A percentile compares a stretch with the other conserved stretches of the same genome.
These are phyloP conservation scores for Slavum lentiscoides DNA, from an alignment of 2,888 invertebrate species.

Conservation along the genomic window DNA sequence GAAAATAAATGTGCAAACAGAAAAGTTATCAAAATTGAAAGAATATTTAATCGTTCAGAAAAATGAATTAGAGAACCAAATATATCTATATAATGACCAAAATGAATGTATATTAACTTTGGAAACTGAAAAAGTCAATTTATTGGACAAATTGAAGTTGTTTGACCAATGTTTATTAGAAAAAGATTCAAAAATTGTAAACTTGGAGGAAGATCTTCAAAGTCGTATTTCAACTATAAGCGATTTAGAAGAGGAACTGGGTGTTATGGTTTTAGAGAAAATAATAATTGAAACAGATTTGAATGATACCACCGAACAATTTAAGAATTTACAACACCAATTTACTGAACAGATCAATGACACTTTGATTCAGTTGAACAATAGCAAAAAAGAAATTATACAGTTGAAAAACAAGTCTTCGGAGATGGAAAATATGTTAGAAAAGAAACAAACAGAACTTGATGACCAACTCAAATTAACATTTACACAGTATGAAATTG, in stretches of 20 bases:
- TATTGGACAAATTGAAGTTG: constrained; percentile 5
- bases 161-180: not conserved
- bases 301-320: constrained; percentile 11
- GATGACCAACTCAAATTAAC: constrained; percentile 21
- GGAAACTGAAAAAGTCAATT: constrained; percentile 5
- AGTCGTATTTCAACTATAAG: not conserved
- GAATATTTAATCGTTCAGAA: not conserved
- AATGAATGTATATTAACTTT: constrained; percentile 9
- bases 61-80: constrained; percentile 1
- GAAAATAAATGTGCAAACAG: not conserved
- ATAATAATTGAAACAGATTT: constrained; percentile 44
- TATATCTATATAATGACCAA: constrained; percentile 20
- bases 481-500: not conserved
- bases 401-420: constrained; percentile 7
- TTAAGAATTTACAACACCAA: constrained; percentile 7
- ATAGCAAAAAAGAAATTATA: constrained; percentile 11
- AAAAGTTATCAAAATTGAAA: not conserved
- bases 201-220: not conserved
- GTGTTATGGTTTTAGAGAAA: constrained; percentile 37
- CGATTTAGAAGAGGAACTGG: constrained; percentile 33
- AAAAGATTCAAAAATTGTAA: not conserved
- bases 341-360: constrained; percentile 18
- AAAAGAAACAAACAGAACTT: constrained; percentile 23
- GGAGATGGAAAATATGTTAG: constrained; percentile 1
- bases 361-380: not conserved